Base-by-base conservation (phyloP, 2,113 vertebrate genomes). In the Hoplias malabaricus region DNA sequence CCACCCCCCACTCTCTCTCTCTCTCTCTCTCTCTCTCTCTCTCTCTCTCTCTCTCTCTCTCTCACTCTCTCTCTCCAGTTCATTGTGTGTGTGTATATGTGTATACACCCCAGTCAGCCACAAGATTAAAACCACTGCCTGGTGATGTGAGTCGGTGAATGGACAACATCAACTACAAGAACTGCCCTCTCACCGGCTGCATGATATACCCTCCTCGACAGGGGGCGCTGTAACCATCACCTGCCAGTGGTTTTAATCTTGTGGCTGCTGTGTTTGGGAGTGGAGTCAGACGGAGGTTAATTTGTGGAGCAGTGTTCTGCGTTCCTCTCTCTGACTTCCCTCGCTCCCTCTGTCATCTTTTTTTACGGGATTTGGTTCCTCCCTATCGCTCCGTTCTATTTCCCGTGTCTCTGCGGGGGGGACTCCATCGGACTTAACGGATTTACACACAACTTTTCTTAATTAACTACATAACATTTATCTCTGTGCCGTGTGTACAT, bases 391-490 rank as follows among this genome's bases (percentile, higher is more conserved):
- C 53, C 61, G n/a, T 81, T 82, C 78, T 42, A 69, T 80, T 79
- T 81, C 42, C 75, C 73, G 54, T 31, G 1, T 42, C 80, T 87
- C 85, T 67, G 21, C 61, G 7, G 84, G 61, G 70, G 79, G 79
- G 79, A 14, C 3, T 33, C 80, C 46, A 48, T 83, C 75, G 57
- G 78, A 80, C 82, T 83, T 83, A 63, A 56, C 68, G 73, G 73
- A 86, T 89, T 89, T 88, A 77, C 66, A 25, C 34, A 63, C 77
- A 77, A 70, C 68, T 85, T 85, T 86, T 85, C 81, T 84, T 87
- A 86, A 87, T 89, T 79, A 84, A 84, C 69, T 74, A 40, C 21
- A 42, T 81, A 78, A 72, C 69, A 73, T 69, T n/a, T n/a, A n/a
- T n/a, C n/a, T 29, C 73, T 72, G 72, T 67, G 19, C 61, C 70